phyloP scores from a whole-genome alignment of 64 coral and sea anemone genomes.

The Actinia tenebrosa region DNA sequence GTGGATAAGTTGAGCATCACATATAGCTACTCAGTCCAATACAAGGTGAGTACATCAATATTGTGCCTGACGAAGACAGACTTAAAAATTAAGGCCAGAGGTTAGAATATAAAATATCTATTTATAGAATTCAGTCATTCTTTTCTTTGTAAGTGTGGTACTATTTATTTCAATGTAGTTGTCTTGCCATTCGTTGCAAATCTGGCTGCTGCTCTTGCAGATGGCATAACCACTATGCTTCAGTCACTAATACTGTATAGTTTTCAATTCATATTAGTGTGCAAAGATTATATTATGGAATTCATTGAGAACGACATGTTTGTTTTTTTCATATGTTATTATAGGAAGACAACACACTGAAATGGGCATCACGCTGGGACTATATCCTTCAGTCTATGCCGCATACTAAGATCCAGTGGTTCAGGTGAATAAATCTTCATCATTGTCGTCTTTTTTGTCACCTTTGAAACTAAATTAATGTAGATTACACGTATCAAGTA shows the following conservation, averaged over 20 bases:
- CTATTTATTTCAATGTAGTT: not conserved
- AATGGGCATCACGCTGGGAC: slow-evolving; percentile 99
- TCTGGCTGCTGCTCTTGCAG: too few relatives aligned
- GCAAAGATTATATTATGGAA: too few relatives aligned
- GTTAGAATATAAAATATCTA: too few relatives aligned
- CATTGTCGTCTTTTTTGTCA: too few relatives aligned
- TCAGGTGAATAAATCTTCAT: slow-evolving; percentile 51
- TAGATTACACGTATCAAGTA: too few relatives aligned
- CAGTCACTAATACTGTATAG: too few relatives aligned
- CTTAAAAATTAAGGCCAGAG: too few relatives aligned
- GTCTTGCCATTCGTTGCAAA: too few relatives aligned
- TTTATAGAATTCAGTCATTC: not conserved
- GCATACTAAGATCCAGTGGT: slow-evolving; percentile 96
- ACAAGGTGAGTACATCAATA: slow-evolving; percentile 17
- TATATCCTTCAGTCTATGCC: slow-evolving; percentile 97
- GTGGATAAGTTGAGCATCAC: not conserved
- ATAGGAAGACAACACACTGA: slow-evolving; percentile 56
- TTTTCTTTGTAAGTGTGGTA: not conserved
- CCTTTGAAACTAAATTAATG: too few relatives aligned
- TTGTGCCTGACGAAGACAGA: not conserved
- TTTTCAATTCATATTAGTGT: too few relatives aligned
- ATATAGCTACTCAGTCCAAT: slow-evolving; percentile 57
- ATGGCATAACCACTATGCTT: too few relatives aligned
- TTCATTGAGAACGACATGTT: too few relatives aligned
- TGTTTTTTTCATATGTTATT: not conserved